Evolutionary conservation across 2,888 invertebrate species (phyloP), one percentile per base, ranked within the genome.

Genomic region (Leucoma salicis): DNA sequence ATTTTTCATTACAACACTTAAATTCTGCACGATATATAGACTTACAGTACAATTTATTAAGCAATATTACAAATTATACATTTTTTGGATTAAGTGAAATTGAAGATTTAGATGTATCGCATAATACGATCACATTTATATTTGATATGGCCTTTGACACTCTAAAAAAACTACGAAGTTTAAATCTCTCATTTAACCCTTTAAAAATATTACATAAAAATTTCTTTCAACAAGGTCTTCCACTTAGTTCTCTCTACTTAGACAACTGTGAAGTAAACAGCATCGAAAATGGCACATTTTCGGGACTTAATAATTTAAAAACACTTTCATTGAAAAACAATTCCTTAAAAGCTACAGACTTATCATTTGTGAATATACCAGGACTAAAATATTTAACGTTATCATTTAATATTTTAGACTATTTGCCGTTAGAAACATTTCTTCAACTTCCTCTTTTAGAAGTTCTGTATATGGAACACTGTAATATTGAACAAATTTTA

Each of bases 141-240:
- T 95, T 94, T 54, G 92, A 95, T 7, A 93, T 93, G 66, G 93
- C 95, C 0, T 93, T 97, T 58, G 93, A 93, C 25, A 92, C 94
- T 35, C 84, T 97, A 24, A 95, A 94, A 66, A 94, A 94, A 65
- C 82, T 97, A 5, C 91, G 95, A 50, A 92, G 94, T 24, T 86
- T 97, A 13, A 95, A 96, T 76, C 86, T 97, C 16, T 94, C 95
- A 0, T 92, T 93, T 58, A 97, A 97, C 84, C 92, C 92, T 6
- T 78, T 97, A 12, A 91, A 91, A 51, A 88, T 93, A 35, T 84
- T 97, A 6, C 93, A 95, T 51, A 93, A 93, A 58, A 92, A 93
- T 51, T 92, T 95, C 52, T 95, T 96, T 66, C 93, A 94, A 67
- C 94, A 95, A 53, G 93, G 95, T 15, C 78, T 96, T 51, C 94